These are phyloP conservation scores for Sitobion miscanthi DNA, from an alignment of 1,140 invertebrate genomes.

Conservation along the genomic window DNA sequence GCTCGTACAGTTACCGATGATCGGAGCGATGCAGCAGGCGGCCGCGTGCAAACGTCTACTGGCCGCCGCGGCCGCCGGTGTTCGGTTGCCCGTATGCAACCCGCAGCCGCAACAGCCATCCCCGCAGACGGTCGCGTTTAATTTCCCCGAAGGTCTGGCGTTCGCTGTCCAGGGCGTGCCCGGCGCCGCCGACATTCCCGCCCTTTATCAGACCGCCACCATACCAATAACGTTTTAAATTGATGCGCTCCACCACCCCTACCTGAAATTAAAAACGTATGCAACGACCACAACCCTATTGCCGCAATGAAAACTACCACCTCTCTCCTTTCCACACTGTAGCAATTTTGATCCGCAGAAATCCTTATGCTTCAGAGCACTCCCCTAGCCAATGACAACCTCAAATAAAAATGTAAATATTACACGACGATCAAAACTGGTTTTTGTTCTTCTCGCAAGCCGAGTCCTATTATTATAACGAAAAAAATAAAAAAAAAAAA, in stretches of 20 bases:
- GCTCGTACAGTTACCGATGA: slow-evolving; percentile 64
- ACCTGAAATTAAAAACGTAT: neutral
- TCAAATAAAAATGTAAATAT: neutral
- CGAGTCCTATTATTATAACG: neutral
- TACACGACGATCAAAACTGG: neutral
- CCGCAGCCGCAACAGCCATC: slow-evolving; percentile 63
- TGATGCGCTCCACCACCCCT: neutral
- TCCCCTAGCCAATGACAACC: neutral
- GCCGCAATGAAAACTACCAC: neutral
- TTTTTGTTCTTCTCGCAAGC: neutral
- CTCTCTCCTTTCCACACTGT: neutral
- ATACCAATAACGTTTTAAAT: slow-evolving; percentile 45
- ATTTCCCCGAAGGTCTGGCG: slow-evolving; percentile 68
- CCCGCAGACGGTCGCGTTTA: slow-evolving; percentile 72
- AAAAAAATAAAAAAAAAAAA: neutral
- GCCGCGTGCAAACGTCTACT: slow-evolving; percentile 65
- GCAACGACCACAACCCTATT: neutral
- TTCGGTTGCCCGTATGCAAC: slow-evolving; percentile 65
- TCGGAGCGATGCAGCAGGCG: slow-evolving; percentile 64
- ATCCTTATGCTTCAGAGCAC: no score
- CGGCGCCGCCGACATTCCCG: slow-evolving; percentile 67
- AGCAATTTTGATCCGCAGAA: neutral
- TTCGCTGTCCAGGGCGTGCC: slow-evolving; percentile 72
- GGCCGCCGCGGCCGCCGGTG: slow-evolving; percentile 61
- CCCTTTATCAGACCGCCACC: slow-evolving; percentile 60